These are phyloP conservation scores for Branchellion lobata DNA, from an alignment of 2,888 invertebrate species.

Conservation along the genomic window DNA sequence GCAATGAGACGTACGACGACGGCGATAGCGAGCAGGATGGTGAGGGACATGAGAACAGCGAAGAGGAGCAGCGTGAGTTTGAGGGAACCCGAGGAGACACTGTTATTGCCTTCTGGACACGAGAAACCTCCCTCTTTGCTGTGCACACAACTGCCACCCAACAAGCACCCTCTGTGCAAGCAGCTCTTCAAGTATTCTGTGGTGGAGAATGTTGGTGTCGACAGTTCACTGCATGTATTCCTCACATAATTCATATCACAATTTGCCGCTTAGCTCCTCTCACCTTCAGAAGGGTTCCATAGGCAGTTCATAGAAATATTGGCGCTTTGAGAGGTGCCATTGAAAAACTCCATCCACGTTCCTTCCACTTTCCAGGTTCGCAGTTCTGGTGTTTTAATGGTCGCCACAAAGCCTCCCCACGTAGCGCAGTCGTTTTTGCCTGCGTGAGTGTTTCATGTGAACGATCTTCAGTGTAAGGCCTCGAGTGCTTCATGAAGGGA, in stretches of 20 bases:
- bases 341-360: conserved; percentile 1
- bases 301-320: neutral
- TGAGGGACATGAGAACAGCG: neutral
- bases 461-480: too few relatives aligned
- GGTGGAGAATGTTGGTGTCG: too few relatives aligned
- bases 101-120: too few relatives aligned
- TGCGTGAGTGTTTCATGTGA: neutral
- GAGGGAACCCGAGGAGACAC: neutral
- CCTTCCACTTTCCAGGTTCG: neutral
- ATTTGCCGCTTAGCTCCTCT: neutral
- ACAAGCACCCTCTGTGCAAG: neutral
- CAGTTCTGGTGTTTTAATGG: neutral
- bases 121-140: neutral
- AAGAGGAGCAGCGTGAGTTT: neutral
- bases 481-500: too few relatives aligned
- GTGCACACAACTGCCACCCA: neutral
- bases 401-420: conserved; percentile 22
- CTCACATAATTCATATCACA: neutral
- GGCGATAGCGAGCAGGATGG: neutral
- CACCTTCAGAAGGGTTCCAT: neutral
- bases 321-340: neutral
- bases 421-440: neutral
- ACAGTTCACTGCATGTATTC: neutral
- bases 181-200: neutral
- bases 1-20: neutral